Base-by-base conservation (phyloP, 2,888 invertebrate genomes). In the Melieria picta region DNA sequence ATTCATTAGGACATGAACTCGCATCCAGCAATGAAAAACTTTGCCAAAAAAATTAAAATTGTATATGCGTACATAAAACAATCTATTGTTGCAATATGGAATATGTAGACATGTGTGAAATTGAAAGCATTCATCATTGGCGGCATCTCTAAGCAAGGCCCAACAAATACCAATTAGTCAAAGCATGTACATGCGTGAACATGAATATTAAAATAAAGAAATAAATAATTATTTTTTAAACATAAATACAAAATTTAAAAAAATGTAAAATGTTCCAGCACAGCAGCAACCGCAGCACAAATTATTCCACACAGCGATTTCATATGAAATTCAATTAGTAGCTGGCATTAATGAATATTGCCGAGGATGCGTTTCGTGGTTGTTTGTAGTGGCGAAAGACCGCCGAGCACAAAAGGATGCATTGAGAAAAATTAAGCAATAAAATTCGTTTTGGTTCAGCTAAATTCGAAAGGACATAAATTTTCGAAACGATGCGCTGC, bases 381-480 rank as follows among this genome's bases (percentile, higher is more conserved):
- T 56, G 10, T 58, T 42, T 63, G 48, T 16, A 52, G 46, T n/a
- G 50, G 52, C 16, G 11, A 64, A 67, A 30, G 55, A 73, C 72
- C 55, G 71, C 63, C 42, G 42, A 11, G 58, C 30, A 63, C 66
- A 71, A 75, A 68, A 62, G 64, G 62, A 76, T 69, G 30, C 60
- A 58, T 69, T 71, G 67, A 71, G 63, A 83, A 83, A 84, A 85
- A 86, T 86, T 86, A 79, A 86, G 86, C 86, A 86, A 86, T 86
- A 86, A 86, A 86, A 86, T 86, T 86, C 72, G 86, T 81, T 82
- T 80, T 83, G 85, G 86, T 86, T 85, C 86, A 85, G 80, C 81
- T 80, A 80, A 81, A 84, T 83, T 83, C 78, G 83, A 83, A 75
- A 76, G 60, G 60, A 58, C 42, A 30, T 52, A 67, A 46, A 67